Conservation (phyloP, 2,797 vertebrate species). For the Sebastes dallii region DNA sequence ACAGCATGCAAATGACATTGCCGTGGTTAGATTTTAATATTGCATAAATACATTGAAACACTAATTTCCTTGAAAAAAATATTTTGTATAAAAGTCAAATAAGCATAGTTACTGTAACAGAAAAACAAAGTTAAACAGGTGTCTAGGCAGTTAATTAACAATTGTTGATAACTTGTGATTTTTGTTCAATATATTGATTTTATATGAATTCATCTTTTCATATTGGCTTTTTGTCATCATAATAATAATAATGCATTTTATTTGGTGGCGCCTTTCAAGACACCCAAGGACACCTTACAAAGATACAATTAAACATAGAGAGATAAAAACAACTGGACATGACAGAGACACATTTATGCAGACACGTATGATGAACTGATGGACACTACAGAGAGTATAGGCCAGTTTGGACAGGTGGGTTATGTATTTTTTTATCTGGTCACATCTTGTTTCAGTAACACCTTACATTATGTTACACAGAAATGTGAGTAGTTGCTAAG, state of each 20-base stretch:
- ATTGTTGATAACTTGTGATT: not conserved
- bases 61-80: not conserved
- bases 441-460: not conserved
- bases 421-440: not conserved
- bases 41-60: not conserved
- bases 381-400: too few species aligned
- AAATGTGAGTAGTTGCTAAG: not conserved
- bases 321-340: too few species aligned
- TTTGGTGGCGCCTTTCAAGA: too few species aligned
- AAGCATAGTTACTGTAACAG: not conserved
- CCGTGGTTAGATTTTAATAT: not conserved
- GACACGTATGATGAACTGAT: too few species aligned
- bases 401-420: too few species aligned
- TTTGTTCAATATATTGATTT: not conserved
- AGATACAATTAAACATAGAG: too few species aligned
- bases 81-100: not conserved
- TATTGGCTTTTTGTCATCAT: not conserved
- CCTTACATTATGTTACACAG: too few species aligned
- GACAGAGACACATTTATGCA: too few species aligned
- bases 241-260: too few species aligned
- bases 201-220: not conserved
- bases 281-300: too few species aligned
- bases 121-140: not conserved
- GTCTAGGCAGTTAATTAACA: not conserved
- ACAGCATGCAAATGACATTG: conserved; percentile 3